Evolutionary conservation across 2,113 vertebrate species (phyloP).

Genomic region (Podocnemis expansa): DNA sequence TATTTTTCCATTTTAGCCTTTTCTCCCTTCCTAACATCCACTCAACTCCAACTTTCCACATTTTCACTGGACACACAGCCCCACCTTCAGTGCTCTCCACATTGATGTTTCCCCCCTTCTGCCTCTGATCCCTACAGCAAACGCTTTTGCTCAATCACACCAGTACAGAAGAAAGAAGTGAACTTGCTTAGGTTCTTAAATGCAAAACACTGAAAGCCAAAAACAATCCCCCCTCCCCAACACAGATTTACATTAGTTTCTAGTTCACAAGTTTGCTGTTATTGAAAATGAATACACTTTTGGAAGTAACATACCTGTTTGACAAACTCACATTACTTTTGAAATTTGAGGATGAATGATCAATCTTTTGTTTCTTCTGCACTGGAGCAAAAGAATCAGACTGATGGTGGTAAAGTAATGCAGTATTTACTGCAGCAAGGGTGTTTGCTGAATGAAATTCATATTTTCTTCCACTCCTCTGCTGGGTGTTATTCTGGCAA

Average conservation of each 20-base stretch:
- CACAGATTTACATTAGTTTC: neutral
- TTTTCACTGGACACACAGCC: neutral
- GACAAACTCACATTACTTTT: slow-evolving; percentile 18
- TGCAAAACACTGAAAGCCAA: neutral
- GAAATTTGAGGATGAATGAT: slow-evolving; percentile 70
- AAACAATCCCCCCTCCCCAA: neutral
- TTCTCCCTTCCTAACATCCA: neutral
- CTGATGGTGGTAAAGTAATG: slow-evolving; percentile 36
- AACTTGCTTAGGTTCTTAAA: neutral
- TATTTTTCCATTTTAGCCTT: neutral
- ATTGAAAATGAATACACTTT: neutral
- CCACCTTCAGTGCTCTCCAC: neutral
- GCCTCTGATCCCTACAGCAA: no score
- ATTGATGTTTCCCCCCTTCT: neutral
- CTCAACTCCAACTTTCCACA: neutral
- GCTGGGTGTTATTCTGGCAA: neutral
- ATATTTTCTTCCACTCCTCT: neutral
- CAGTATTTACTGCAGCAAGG: neutral
- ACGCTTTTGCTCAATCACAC: neutral
- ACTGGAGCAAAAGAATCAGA: slow-evolving; percentile 78
- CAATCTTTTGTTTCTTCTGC: slow-evolving; percentile 89
- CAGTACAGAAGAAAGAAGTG: neutral
- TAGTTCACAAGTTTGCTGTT: neutral
- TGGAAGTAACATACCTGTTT: slow-evolving; percentile 66
- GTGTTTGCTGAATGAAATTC: neutral